Evolutionary conservation across 2,888 invertebrate species (phyloP), one percentile per base, ranked within the genome.

Genomic region (Arge pagana): DNA sequence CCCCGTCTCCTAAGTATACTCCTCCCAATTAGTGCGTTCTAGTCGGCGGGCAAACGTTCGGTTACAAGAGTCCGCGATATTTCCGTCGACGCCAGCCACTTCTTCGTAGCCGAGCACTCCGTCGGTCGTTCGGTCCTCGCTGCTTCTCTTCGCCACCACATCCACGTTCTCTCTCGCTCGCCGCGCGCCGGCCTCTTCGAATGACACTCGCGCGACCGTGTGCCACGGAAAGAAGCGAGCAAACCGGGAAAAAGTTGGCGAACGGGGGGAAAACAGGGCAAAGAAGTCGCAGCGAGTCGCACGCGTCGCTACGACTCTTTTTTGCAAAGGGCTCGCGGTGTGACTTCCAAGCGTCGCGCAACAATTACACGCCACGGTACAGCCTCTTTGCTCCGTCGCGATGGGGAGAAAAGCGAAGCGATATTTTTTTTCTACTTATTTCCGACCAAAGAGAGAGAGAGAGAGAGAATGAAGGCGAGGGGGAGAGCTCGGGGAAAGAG

Each of bases 21-120:
- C 63, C 71, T 73, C 65, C 75, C 75, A 76, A 76, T 75, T 75
- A 76, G 75, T 72, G 74, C 63, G 65, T 65, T 70, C 65, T 60
- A 58, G 65, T 50, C 60, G 59, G 55, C 63, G 60, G 62, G 60
- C 63, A 63, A 64, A 62, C 55, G 59, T 58, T 55, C 52, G 60
- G 58, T 69, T 71, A 68, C 70, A 70, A 72, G 67, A 66, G 70
- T 62, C 66, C 66, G 70, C 66, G 74, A 74, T 75, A 76, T 75
- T 76, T 75, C 73, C 73, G 75, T 75, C 75, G 74, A 71, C 75
- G 70, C 62, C 55, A 49, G 52, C 23, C 58, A 54, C 59, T 53
- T 57, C 60, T 55, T 57, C 59, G 48, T 49, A 49, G 35, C 18
- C 26, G 21, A 26, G 45, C 40, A 8, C 53, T 31, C 42, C 43